phyloP scores from a whole-genome alignment of 2,113 vertebrate genomes.

The Casuarius casuarius region DNA sequence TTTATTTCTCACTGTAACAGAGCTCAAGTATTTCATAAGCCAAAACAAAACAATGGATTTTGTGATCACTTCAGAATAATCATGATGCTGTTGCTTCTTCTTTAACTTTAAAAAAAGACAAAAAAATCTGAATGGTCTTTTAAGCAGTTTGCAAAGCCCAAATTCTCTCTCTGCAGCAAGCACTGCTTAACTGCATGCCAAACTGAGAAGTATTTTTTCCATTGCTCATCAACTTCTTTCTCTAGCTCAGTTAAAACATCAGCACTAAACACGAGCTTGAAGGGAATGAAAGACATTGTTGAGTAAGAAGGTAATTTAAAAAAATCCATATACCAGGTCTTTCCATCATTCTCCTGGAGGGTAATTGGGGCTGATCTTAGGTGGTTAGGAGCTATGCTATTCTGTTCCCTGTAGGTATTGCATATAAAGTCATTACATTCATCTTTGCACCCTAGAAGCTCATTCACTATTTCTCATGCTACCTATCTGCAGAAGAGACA shows the following conservation, averaged over 20 bases:
- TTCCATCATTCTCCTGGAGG: slow-evolving; percentile 7
- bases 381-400: neutral
- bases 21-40: slow-evolving; percentile 74
- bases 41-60: slow-evolving; percentile 66
- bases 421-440: neutral
- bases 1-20: slow-evolving; percentile 68
- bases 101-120: slow-evolving; percentile 46
- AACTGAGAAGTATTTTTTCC: neutral
- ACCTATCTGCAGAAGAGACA: neutral
- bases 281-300: neutral
- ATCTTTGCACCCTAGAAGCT: neutral
- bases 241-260: slow-evolving; percentile 31
- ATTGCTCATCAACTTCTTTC: neutral
- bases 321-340: neutral
- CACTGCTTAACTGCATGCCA: slow-evolving; percentile 4
- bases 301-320: neutral
- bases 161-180: slow-evolving; percentile 38
- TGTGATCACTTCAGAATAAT: slow-evolving; percentile 72
- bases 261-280: slow-evolving; percentile 1
- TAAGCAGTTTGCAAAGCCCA: slow-evolving; percentile 56
- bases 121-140: neutral
- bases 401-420: neutral
- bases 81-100: slow-evolving; percentile 49
- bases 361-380: slow-evolving; percentile 6
- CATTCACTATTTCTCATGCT: neutral